Evolutionary conservation across 92 coral and sea anemone species (phyloP).

Genomic region (Desmophyllum pertusum): DNA sequence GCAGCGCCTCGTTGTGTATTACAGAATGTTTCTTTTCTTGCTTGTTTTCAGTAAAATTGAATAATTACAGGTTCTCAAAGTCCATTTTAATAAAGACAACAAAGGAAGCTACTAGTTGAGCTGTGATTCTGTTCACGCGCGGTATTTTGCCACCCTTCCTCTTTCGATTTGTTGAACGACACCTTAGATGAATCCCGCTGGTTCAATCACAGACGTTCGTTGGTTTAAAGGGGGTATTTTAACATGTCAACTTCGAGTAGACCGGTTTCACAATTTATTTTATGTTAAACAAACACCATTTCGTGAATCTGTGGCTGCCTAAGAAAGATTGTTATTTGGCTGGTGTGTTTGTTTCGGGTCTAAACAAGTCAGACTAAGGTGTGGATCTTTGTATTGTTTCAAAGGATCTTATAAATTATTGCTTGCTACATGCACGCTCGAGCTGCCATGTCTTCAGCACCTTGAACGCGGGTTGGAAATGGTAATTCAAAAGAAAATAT

Average conservation of each 20-base stretch:
- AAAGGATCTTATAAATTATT: conserved; percentile 42
- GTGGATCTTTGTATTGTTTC: conserved; percentile 40
- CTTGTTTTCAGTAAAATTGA: conserved; percentile 53
- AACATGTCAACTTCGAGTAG: conserved; percentile 9
- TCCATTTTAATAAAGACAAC: conserved; percentile 61
- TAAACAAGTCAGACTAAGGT: conserved; percentile 16
- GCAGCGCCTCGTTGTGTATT: conserved; percentile 14
- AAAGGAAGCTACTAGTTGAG: conserved; percentile 53
- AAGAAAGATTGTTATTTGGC: background rate
- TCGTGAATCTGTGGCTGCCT: conserved; percentile 16
- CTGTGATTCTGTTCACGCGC: conserved; percentile 19
- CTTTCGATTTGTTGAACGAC: background rate
- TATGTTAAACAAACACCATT: conserved; percentile 40
- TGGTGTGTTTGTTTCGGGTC: conserved; percentile 28
- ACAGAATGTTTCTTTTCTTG: conserved; percentile 22
- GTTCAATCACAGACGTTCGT: background rate
- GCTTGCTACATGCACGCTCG: conserved; percentile 17
- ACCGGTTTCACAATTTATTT: conserved; percentile 36
- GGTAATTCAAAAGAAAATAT: conserved; percentile 26
- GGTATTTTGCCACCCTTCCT: conserved; percentile 13
- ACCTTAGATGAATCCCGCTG: background rate
- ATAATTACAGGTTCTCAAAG: conserved; percentile 66
- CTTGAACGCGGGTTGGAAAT: conserved; percentile 28
- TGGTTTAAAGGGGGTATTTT: background rate
- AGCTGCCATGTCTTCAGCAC: conserved; percentile 26